Evolutionary conservation across 1,140 invertebrate species (phyloP).

Genomic region (Heliconius himera): DNA sequence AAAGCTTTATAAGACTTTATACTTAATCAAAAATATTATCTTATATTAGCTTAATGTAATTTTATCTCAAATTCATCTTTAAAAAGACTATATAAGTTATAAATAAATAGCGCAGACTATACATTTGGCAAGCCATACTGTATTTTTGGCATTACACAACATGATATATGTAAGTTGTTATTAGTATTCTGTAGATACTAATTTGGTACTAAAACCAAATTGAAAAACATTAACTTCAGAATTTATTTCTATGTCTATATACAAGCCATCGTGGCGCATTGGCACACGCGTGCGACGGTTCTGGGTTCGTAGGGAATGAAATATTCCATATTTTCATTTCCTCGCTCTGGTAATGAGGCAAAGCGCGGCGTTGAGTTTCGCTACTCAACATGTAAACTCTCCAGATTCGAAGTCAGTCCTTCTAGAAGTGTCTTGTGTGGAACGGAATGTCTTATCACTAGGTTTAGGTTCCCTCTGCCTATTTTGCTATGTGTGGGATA

Average conservation of each 20-base stretch:
- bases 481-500: too few species aligned
- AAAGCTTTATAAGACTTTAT: not conserved
- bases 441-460: too few species aligned
- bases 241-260: not conserved
- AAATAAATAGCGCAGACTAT: conserved; percentile 19
- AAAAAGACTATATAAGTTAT: conserved; percentile 24
- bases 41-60: conserved; percentile 20
- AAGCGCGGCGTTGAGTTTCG: too few species aligned
- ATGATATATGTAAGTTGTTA: not conserved
- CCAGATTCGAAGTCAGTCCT: too few species aligned
- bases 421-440: too few species aligned
- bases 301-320: too few species aligned
- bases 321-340: too few species aligned
- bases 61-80: conserved; percentile 14
- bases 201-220: conserved; percentile 2
- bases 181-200: not conserved
- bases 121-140: conserved; percentile 29
- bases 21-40: conserved; percentile 15
- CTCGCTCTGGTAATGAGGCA: too few species aligned
- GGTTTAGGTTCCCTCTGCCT: too few species aligned
- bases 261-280: too few species aligned
- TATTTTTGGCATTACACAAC: conserved; percentile 29
- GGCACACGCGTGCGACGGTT: too few species aligned
- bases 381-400: too few species aligned
- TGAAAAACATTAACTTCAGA: not conserved